A percentile compares a stretch with the other conserved stretches of the same genome.
These are phyloP conservation scores for Caiman crocodilus DNA, from an alignment of 2,797 vertebrate genomes.

Conservation along the genomic window DNA sequence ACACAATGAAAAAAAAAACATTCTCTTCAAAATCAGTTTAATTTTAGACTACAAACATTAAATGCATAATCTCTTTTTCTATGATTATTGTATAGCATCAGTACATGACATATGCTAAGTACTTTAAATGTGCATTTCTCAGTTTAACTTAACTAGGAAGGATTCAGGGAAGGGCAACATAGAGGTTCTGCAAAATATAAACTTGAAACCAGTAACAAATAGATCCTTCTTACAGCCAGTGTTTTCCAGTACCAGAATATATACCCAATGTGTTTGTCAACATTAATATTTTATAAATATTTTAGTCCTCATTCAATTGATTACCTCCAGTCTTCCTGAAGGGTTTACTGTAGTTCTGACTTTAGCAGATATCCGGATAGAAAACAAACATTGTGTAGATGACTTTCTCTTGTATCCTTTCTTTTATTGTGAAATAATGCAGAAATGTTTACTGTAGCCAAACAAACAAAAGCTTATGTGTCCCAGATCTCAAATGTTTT, in stretches of 20 bases:
- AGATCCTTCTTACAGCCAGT: background rate
- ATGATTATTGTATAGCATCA: background rate
- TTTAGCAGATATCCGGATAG: background rate
- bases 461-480: background rate
- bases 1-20: background rate
- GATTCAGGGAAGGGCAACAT: too few species aligned
- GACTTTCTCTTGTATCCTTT: background rate
- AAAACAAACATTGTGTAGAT: background rate
- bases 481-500: background rate
- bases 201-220: background rate
- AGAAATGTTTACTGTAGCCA: background rate
- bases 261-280: background rate
- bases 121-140: background rate
- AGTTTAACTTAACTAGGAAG: background rate
- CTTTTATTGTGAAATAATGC: background rate
- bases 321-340: background rate
- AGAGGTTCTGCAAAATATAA: too few species aligned
- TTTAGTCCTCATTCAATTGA: background rate
- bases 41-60: background rate
- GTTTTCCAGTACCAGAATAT: background rate
- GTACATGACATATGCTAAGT: background rate
- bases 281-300: background rate
- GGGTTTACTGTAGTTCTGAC: background rate
- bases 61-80: background rate
- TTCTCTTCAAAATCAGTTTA: background rate